Evolutionary conservation across 2,113 vertebrate species (phyloP), one percentile per base, ranked within the genome.

Genomic region (Myrmecobius fasciatus): DNA sequence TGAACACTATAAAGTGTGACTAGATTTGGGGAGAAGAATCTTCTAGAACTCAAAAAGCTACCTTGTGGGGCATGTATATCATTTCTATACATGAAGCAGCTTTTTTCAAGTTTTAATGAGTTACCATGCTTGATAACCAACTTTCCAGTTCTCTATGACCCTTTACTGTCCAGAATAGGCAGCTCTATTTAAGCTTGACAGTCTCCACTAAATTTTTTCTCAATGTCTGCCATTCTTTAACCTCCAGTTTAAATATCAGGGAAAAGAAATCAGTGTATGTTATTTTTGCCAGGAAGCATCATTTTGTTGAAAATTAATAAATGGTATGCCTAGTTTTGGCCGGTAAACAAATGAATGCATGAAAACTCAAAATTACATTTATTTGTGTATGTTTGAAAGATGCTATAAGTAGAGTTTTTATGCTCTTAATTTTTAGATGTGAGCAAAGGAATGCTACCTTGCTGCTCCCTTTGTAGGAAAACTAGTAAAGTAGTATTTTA

Each of bases 221-320:
- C 56, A 60, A 52, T 36, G 93, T 94, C 53, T 95, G 96, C 95
- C 96, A 93, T 92, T 97, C 90, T 89, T 95, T 94, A 94, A 94
- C 60, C 26, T 75, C 49, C 24, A 75, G 88, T 31, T 95, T 53
- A 25, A 94, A 36, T 67, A 20, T 1, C 47, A 47, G 53, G 60
- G 91, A 47, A 52, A 92, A 96, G 89, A 96, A 96, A 97, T 95
- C 96, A 88, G 83, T 93, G 88, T 89, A 89, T 92, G 52, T 94
- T 94, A 91, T 93, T 94, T 96, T 89, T 93, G 94, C 49, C 67
- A 75, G 91, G 93, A 46, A 43, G 91, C 36, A 95, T 56, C 47
- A 83, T 95, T 90, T 95, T 91, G 93, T 92, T 53, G 89, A 91
- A 96, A 97, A 96, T 48, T 90, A 83, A 92, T 49, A 60, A 95